Base-by-base conservation (phyloP, 2,797 vertebrate species). In the Mus spretus region DNA sequence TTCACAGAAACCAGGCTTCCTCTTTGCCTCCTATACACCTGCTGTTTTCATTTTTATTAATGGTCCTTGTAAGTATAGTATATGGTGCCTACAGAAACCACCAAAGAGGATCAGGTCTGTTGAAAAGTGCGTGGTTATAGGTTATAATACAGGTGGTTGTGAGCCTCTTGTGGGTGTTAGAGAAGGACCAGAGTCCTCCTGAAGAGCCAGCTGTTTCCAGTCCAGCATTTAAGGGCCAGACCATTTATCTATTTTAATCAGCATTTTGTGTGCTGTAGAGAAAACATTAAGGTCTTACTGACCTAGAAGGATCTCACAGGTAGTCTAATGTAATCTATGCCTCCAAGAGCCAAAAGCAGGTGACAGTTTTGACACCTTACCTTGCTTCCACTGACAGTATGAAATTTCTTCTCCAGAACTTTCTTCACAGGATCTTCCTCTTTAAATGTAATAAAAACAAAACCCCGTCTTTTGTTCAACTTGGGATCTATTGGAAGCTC, bases 371-470 rank as follows among this genome's bases (percentile, higher is more conserved):
- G 37, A 86, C 6, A 63, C 80, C 55, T 61, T 99, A 99, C 99
- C 99, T 99, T 99, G 98, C 99, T 99, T 55, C 99, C 99, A 93
- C 99, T 98, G 96, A 99, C 99, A 67, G 99, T 99, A 96, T 99
- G 99, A 98, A 99, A 99, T 96, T 99, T 99, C 98, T 99, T 99
- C 98, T 99, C 99, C 98, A 99, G 98, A 98, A 99, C 99, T 96
- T 99, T 99, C 98, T 99, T 99, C 72, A 99, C 99, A 0, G 99
- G 99, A 80, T 99, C 98, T 93, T 99, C 99, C 3, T 99, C 99
- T 98, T 99, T 99, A 98, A 99, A 99, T 1, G 99, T 99, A 98
- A 99, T 99, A 97, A 99, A 99, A 84, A 99, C 99, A 98, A 99
- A 99, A 0, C 99, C 99, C 98, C 99, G 99, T 98, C 99, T 99